phyloP scores from a whole-genome alignment of 2,888 invertebrate genomes.

The Coecobrya sp. region DNA sequence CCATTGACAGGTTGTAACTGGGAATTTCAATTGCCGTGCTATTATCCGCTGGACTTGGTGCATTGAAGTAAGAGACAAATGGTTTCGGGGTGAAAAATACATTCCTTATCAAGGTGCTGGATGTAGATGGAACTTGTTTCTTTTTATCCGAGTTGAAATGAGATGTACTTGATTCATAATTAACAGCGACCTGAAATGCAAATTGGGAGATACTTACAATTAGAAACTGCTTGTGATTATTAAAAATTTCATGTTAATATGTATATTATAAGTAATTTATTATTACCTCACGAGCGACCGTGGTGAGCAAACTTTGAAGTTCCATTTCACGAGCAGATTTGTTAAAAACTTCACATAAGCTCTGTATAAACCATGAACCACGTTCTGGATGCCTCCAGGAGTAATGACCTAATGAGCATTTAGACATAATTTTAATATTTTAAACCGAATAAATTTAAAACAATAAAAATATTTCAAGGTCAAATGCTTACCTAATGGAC shows the following conservation, averaged over 20 bases:
- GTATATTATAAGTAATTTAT: background rate
- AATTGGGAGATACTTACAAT: too few relatives aligned
- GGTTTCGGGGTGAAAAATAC: conserved; percentile 74
- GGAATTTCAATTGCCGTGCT: background rate
- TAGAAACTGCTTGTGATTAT: too few relatives aligned
- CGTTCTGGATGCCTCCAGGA: conserved; percentile 98
- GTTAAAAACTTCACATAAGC: conserved; percentile 94
- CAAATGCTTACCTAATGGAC: conserved; percentile 82
- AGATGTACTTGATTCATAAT: conserved; percentile 82
- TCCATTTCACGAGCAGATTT: conserved; percentile 92
- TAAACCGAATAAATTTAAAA: background rate
- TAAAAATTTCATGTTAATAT: too few relatives aligned
- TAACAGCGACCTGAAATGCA: conserved; percentile 83
- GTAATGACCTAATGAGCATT: conserved; percentile 91
- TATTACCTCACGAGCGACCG: conserved; percentile 89
- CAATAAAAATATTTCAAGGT: background rate
- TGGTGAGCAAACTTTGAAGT: conserved; percentile 94
- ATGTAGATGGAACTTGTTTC: conserved; percentile 85
- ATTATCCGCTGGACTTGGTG: background rate
- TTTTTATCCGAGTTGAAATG: conserved; percentile 82
- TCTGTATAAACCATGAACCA: conserved; percentile 99
- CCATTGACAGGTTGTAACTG: background rate
- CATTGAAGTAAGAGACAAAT: background rate
- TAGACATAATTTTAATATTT: too few relatives aligned
- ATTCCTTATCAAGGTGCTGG: conserved; percentile 84